Conservation (phyloP, 2,113 vertebrate species). For the Dasyornis broadbenti region DNA sequence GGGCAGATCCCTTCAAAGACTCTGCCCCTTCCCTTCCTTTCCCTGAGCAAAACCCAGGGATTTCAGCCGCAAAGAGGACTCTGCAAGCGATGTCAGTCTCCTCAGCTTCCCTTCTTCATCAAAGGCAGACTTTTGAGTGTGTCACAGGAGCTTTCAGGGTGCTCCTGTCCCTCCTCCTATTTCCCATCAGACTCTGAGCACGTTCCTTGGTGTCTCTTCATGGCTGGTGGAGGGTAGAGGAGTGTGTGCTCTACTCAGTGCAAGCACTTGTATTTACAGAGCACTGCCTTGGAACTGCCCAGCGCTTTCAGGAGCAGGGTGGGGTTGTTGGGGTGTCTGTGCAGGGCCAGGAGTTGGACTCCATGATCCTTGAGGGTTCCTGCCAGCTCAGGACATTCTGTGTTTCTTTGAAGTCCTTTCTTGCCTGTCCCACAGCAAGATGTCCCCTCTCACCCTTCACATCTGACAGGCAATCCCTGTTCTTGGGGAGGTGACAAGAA, state of each 20-base stretch:
- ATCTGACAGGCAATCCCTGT: neutral
- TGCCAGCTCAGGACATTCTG: neutral
- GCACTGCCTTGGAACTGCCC: neutral
- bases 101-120: neutral
- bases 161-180: neutral
- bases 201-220: neutral
- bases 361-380: neutral
- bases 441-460: neutral
- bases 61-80: neutral
- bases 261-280: neutral
- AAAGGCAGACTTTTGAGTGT: neutral
- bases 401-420: neutral
- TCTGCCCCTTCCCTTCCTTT: neutral
- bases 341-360: neutral
- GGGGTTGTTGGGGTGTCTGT: neutral
- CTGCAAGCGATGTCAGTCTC: neutral
- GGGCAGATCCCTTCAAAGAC: neutral
- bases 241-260: neutral
- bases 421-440: neutral
- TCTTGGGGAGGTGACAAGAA: neutral
- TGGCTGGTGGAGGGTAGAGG: neutral
- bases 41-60: neutral
- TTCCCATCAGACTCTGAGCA: neutral
- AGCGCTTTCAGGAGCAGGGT: accelerated
- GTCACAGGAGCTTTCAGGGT: neutral